Conservation (phyloP, 2,888 invertebrate genomes). For the Dyspetes luteomarginatus region DNA sequence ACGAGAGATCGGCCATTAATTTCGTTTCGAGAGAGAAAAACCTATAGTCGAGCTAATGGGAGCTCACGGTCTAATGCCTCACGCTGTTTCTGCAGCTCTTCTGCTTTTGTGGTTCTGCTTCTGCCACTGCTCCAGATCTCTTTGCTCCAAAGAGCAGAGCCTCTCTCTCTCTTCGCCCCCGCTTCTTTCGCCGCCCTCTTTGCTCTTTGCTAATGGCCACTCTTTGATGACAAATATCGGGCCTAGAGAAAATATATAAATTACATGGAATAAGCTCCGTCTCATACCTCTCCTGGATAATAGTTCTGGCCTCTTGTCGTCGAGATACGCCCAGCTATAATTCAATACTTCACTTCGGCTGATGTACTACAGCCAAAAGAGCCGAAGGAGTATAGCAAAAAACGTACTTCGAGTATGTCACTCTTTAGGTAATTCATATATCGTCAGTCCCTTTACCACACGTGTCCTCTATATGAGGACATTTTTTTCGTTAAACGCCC, state of each 20-base stretch:
- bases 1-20: conserved; percentile 81
- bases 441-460: not conserved
- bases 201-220: conserved; percentile 82
- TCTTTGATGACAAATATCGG: conserved; percentile 84
- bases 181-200: conserved; percentile 73
- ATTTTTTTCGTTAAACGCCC: not conserved
- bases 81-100: conserved; percentile 78
- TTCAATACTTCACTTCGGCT: conserved; percentile 54
- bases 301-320: conserved; percentile 23
- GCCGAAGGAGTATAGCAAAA: conserved; percentile 13
- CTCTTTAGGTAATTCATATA: conserved; percentile 15
- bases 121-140: conserved; percentile 31
- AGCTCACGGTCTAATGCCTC: conserved; percentile 82
- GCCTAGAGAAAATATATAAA: conserved; percentile 82
- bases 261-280: conserved; percentile 77
- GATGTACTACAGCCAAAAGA: conserved; percentile 3
- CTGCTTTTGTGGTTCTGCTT: conserved; percentile 44
- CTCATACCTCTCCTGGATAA: conserved; percentile 9
- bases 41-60: conserved; percentile 80
- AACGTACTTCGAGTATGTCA: conserved; percentile 3
- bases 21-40: conserved; percentile 79
- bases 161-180: conserved; percentile 65
- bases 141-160: conserved; percentile 46
- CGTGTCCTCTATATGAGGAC: not conserved
- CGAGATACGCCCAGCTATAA: conserved; percentile 63